Percentiles rank a stretch among this genome's conserved stretches.
These are phyloP conservation scores for Julus scandinavius DNA, from an alignment of 2,888 invertebrate species.

Conservation along the genomic window DNA sequence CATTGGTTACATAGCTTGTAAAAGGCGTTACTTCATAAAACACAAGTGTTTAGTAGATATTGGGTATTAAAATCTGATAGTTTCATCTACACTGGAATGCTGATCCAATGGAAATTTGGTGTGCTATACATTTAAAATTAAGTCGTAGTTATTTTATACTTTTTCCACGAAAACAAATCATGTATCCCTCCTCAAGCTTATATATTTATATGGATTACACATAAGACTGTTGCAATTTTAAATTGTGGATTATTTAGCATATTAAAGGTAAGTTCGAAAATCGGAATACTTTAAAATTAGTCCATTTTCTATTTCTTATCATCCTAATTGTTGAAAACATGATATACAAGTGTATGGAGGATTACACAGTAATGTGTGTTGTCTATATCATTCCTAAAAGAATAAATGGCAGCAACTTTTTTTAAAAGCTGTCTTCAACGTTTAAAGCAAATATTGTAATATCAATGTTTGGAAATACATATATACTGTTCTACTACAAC, in stretches of 20 bases:
- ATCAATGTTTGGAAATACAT: too few relatives aligned
- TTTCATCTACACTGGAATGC: constrained; percentile 6
- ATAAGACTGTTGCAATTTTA: background rate
- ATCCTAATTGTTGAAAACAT: too few relatives aligned
- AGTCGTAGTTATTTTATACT: background rate
- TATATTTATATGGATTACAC: background rate
- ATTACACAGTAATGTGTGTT: too few relatives aligned
- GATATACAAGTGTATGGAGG: too few relatives aligned
- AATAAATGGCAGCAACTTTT: too few relatives aligned
- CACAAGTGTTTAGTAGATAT: constrained; percentile 20
- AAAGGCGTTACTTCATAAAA: constrained; percentile 9
- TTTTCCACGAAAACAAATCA: background rate
- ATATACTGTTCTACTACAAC: too few relatives aligned
- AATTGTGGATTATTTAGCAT: background rate
- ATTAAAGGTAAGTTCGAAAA: background rate
- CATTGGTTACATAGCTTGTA: background rate
- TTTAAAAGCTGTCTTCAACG: too few relatives aligned
- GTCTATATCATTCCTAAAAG: too few relatives aligned
- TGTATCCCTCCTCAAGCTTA: background rate
- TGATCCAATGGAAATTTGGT: background rate
- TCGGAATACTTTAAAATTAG: background rate
- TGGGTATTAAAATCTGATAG: background rate
- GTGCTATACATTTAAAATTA: background rate
- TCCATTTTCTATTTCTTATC: too few relatives aligned
- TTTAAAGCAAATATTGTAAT: too few relatives aligned